Conservation (phyloP, 2,797 vertebrate species). For the Dipus sagitta region DNA sequence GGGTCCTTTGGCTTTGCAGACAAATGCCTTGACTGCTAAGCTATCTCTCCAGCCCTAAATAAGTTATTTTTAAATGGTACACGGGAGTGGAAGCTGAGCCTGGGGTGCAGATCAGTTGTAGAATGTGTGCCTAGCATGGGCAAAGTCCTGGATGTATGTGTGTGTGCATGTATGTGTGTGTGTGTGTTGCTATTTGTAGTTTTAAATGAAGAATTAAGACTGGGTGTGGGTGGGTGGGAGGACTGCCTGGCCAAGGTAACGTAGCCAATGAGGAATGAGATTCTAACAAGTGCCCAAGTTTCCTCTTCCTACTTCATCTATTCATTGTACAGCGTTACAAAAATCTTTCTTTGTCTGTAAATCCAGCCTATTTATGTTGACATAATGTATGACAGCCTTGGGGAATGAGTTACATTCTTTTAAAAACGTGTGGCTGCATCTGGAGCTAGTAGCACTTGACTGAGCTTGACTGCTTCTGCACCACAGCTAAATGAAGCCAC, state of each 20-base stretch:
- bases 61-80: too few species aligned
- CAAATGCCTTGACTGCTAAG: too few species aligned
- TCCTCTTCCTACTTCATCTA: background rate
- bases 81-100: background rate
- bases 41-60: too few species aligned
- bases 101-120: background rate
- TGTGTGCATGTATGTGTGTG: background rate
- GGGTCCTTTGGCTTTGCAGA: too few species aligned
- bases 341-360: background rate
- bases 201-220: background rate
- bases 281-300: background rate
- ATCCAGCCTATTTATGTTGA: background rate
- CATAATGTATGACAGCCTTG: background rate
- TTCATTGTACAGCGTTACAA: background rate
- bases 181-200: background rate
- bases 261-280: background rate
- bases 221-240: too few species aligned
- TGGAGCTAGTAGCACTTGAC: background rate
- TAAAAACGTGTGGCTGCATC: background rate
- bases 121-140: background rate
- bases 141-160: background rate
- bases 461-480: slow-evolving; percentile 19
- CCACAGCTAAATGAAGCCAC: background rate
- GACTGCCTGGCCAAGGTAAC: background rate
- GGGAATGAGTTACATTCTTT: background rate